Evolutionary conservation across 2,113 vertebrate genomes (phyloP).

Genomic region (Tinamus guttatus): DNA sequence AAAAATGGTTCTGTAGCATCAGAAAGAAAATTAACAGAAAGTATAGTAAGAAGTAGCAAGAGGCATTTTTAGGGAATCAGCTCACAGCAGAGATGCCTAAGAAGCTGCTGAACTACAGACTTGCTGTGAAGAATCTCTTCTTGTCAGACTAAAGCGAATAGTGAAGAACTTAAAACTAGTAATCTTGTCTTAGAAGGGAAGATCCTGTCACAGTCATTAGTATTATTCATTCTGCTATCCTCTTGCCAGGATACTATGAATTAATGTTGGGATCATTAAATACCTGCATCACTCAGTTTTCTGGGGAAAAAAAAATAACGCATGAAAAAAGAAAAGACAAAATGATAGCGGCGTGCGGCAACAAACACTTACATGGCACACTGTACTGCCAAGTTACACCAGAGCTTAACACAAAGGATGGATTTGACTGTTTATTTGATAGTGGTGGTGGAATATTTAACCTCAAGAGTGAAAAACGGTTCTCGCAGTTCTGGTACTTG

Average conservation of each 20-base stretch:
- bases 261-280: neutral
- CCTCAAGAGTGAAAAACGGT: neutral
- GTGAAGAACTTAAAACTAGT: neutral
- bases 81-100: neutral
- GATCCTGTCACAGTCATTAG: neutral
- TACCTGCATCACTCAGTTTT: neutral
- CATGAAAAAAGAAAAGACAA: neutral
- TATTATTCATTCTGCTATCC: neutral
- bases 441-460: neutral
- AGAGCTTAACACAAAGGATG: neutral
- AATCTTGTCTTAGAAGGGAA: neutral
- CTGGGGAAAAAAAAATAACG: neutral
- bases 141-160: neutral
- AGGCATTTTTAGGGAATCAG: neutral
- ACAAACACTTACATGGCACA: neutral
- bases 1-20: neutral
- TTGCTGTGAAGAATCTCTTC: neutral
- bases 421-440: neutral
- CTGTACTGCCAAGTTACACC: neutral
- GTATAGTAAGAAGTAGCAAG: neutral
- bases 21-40: neutral
- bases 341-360: neutral
- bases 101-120: neutral
- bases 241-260: neutral
- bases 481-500: neutral